Evolutionary conservation across 2,888 invertebrate species (phyloP).

Genomic region (Dendrolimus pini): DNA sequence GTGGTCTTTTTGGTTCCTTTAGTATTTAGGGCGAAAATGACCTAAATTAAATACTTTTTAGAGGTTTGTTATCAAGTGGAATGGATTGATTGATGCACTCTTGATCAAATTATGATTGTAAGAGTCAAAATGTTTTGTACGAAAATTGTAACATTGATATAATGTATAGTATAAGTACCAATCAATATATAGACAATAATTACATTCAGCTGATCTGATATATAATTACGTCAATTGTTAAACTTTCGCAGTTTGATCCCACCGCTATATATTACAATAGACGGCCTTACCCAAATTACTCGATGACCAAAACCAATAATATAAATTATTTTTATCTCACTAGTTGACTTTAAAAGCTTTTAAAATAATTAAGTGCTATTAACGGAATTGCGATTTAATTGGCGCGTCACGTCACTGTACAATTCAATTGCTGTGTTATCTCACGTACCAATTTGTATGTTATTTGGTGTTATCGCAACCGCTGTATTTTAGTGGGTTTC

Average conservation of each 20-base stretch:
- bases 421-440: constrained; percentile 61
- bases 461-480: constrained; percentile 25
- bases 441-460: constrained; percentile 33
- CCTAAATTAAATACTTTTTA: no score
- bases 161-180: no score
- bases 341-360: constrained; percentile 42
- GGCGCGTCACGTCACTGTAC: constrained; percentile 41
- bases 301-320: constrained; percentile 4
- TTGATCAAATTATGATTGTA: no score
- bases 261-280: neutral
- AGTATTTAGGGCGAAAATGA: no score
- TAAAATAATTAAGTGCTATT: constrained; percentile 58
- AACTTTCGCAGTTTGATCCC: neutral
- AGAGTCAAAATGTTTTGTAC: no score
- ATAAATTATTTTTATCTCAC: constrained; percentile 21
- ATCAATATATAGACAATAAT: no score
- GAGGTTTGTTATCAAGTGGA: no score
- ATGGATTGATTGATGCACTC: no score
- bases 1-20: no score
- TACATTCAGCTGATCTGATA: no score
- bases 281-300: neutral
- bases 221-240: neutral
- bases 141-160: no score
- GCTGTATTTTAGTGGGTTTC: neutral
- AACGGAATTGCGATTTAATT: constrained; percentile 63